Evolutionary conservation across 2,888 invertebrate genomes (phyloP).

Genomic region (Patella depressa): DNA sequence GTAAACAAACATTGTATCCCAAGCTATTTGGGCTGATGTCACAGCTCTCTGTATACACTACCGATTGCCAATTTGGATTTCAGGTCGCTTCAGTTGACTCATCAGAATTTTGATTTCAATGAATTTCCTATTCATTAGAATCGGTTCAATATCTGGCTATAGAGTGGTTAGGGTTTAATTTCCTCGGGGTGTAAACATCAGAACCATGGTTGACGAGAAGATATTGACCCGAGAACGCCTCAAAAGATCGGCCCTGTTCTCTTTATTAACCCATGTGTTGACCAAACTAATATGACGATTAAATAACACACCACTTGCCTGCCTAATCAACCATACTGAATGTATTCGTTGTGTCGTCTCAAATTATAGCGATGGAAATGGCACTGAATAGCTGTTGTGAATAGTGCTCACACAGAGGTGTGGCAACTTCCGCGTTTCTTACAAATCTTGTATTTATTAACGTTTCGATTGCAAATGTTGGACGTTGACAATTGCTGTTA

Average conservation of each 20-base stretch:
- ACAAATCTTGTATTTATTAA: too few species aligned
- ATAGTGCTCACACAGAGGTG: too few species aligned
- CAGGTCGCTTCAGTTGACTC: conserved; percentile 19
- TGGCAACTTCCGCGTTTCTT: too few species aligned
- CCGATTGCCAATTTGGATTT: background rate
- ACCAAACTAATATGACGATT: conserved; percentile 10
- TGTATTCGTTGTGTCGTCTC: too few species aligned
- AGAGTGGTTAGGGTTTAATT: conserved; percentile 21
- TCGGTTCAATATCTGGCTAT: conserved; percentile 20
- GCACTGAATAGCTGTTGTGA: too few species aligned
- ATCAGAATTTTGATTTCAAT: conserved; percentile 18
- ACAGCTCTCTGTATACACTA: too few species aligned
- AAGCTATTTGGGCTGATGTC: too few species aligned
- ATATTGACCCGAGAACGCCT: background rate
- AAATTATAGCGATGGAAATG: too few species aligned
- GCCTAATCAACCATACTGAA: background rate
- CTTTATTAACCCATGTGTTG: conserved; percentile 12
- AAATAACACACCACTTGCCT: conserved; percentile 7
- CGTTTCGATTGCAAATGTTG: too few species aligned
- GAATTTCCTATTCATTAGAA: conserved; percentile 18
- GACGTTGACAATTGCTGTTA: too few species aligned
- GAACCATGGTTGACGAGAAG: background rate
- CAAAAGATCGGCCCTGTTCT: background rate
- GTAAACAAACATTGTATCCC: too few species aligned
- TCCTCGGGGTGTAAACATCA: conserved; percentile 24